Evolutionary conservation across 2,888 invertebrate genomes (phyloP), one percentile per base, ranked within the genome.

Genomic region (Tubulanus polymorphus): DNA sequence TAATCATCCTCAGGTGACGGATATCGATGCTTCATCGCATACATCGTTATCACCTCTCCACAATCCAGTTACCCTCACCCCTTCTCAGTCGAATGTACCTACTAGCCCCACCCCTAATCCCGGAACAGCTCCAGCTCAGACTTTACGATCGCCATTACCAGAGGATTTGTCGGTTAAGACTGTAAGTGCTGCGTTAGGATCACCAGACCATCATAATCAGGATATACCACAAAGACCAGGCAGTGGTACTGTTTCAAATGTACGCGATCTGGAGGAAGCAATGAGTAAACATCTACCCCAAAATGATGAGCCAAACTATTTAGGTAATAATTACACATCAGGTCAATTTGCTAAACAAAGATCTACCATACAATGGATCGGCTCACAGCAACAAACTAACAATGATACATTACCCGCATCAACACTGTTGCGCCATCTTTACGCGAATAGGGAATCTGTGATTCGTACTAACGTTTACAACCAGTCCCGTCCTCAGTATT

Each of bases 401-500:
- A 28, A 59, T 37, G 67, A 72, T 55, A 57, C 70, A 0, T 85
- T 93, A 60, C 92, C 94, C 0, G 93, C 94, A 0, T 91, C 94
- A 0, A 91, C 93, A 0, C 83, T 95, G 23, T 81, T 95, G 8
- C 83, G 94, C 27, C 93, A 93, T 75, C 83, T 95, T 1, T 94
- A 94, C 76, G 91, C 91, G 18, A 94, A 92, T 73, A 84, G 95
- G 46, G 95, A 95, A 79, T 93, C 93, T 73, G 95, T 95, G 15
- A 95, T 95, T 65, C 84, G 95, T 30, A 93, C 93, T 29, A 93
- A 92, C 68, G 62, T 51, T 25, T 65, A 63, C 52, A 73, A 68
- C 60, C 41, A 41, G 41, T 67, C 68, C 51, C 69, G 74, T 37
- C 70, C 74, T 12, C 61, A 63, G 46, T 69, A 65, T 55, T 73